These are phyloP conservation scores for Knipowitschia caucasica DNA, from an alignment of 2,797 vertebrate genomes.

Conservation along the genomic window DNA sequence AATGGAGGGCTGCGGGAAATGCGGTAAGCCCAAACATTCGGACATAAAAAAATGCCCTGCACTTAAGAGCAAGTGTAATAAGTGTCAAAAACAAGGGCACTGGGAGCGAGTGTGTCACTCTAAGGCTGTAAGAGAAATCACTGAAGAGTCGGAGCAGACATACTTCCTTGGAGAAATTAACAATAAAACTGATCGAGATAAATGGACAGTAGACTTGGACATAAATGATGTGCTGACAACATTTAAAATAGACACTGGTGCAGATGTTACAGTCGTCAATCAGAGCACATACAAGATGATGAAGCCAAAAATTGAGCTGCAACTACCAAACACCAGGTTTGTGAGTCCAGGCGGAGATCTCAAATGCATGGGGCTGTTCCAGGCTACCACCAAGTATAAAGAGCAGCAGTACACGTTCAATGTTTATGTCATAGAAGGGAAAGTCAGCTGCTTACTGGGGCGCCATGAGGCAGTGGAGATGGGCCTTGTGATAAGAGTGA, in stretches of 20 bases:
- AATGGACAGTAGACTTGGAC: background rate
- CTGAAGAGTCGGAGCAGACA: background rate
- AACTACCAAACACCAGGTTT: too few species aligned
- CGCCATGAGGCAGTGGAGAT: too few species aligned
- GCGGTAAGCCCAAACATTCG: background rate
- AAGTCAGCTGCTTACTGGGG: too few species aligned
- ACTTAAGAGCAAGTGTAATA: conserved; percentile 34
- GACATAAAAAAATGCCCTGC: too few species aligned
- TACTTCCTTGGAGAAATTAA: conserved; percentile 3
- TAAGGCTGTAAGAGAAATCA: background rate
- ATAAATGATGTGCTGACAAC: background rate
- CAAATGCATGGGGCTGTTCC: too few species aligned
- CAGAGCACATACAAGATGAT: background rate
- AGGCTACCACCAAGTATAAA: too few species aligned
- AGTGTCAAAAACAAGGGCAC: conserved; percentile 9
- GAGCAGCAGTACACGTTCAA: too few species aligned
- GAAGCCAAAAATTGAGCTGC: too few species aligned
- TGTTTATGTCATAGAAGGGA: too few species aligned
- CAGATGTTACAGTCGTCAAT: background rate
- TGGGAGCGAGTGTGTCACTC: background rate
- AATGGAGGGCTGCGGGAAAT: background rate
- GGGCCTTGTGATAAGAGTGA: too few species aligned
- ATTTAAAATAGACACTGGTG: background rate
- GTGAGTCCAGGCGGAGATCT: too few species aligned
- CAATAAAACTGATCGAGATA: background rate